Conservation (phyloP, 2,113 vertebrate species). For the Podilymbus podiceps region DNA sequence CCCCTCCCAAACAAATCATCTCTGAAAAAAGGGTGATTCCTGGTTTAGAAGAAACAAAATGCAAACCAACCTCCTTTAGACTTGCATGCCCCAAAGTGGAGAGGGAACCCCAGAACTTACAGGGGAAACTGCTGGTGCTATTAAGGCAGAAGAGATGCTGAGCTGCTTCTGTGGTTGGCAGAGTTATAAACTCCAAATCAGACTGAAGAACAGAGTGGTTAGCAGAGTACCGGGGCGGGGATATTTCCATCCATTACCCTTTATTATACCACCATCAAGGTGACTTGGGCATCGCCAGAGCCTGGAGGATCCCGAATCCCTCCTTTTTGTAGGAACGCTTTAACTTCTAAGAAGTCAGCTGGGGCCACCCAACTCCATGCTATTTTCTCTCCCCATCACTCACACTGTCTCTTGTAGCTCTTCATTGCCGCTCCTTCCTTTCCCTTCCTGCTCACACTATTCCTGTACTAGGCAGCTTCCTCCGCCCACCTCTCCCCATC, state of each 20-base stretch:
- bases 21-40: background rate
- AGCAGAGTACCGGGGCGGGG: background rate
- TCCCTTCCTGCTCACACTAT: conserved; percentile 4
- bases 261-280: background rate
- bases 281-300: background rate
- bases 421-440: background rate
- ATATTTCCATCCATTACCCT: background rate
- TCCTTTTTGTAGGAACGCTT: background rate
- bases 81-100: rapidly evolving
- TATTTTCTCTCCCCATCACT: conserved; percentile 20
- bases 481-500: conserved; percentile 29
- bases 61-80: background rate
- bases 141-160: background rate
- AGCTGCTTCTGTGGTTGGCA: background rate
- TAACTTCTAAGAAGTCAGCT: background rate
- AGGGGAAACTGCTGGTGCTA: background rate
- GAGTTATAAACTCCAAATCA: background rate
- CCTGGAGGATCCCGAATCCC: background rate
- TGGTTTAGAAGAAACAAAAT: background rate
- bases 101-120: rapidly evolving
- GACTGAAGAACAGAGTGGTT: background rate
- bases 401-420: background rate
- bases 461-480: background rate
- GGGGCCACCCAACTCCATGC: background rate
- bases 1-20: rapidly evolving